A percentile compares a stretch with the other conserved stretches of the same genome.
phyloP scores from a whole-genome alignment of 2,797 vertebrate species.

The Phrynocephalus forsythii region DNA sequence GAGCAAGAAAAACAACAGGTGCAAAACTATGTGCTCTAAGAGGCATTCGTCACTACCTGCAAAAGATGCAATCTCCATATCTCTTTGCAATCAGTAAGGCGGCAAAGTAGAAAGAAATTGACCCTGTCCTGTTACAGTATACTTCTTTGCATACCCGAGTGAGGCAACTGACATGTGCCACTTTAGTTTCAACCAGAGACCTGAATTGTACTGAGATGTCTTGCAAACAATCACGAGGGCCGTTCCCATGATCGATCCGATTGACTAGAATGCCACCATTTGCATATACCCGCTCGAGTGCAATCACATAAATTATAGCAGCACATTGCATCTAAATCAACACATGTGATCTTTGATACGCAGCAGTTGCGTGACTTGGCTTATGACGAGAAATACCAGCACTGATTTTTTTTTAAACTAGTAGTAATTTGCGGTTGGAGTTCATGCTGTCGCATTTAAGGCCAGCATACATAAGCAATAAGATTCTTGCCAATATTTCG shows the following conservation, averaged over 20 bases:
- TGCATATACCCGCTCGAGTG: no score
- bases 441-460: no score
- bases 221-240: not conserved
- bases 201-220: not conserved
- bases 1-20: conserved; percentile 6
- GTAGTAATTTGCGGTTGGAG: no score
- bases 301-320: no score
- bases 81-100: not conserved
- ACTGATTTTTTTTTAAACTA: no score
- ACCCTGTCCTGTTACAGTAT: not conserved
- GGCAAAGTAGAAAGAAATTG: not conserved
- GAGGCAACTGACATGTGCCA: not conserved
- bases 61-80: no score
- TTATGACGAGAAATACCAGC: no score
- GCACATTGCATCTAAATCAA: no score
- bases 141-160: not conserved
- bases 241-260: not conserved
- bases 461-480: no score
- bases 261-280: not conserved
- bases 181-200: not conserved
- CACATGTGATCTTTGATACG: no score
- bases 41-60: not conserved
- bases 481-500: no score
- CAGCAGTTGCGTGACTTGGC: no score
- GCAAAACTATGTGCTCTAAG: not conserved